Evolutionary conservation across 2,888 invertebrate species (phyloP), one percentile per base, ranked within the genome.

Genomic region (Pollenia labialis): DNA sequence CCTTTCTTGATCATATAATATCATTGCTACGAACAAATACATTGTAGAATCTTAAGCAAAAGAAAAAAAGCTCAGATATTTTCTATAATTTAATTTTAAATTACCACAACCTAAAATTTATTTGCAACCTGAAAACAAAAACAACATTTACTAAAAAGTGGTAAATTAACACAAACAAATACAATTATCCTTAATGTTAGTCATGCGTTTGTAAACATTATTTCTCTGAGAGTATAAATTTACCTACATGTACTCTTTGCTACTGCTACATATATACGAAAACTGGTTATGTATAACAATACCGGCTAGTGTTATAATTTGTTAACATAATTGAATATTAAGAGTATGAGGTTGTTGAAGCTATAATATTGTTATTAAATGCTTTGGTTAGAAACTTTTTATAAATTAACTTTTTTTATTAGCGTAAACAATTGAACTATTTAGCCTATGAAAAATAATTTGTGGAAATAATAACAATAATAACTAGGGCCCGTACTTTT

Each of bases 281-380:
- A 56, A 18, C 8, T 42, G 1, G 23, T 23, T 23, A 2, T 50
- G 74, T 74, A 74, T 74, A 74, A 74, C 74, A 74, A 60, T 74
- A 16, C 32, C 23, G 2, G 23, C 48, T 46, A 46, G 46, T 72
- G 72, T 72, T 72, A 72, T 72, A 72, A 52, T 69, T 52, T 69
- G 42, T 42, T n/a, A 68, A 50, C 68, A 68, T n/a, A 68, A 68
- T 50, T 68, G 40, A n/a, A 46, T 64, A 40, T 32, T 58, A 14
- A 14, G 32, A 40, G 58, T 40, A 44, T 44, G 44, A 10, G n/a
- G 44, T 16, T 44, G 2, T 8, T 14, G 40, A 58, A 40, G 8
- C 8, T n/a, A 58, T 58, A 58, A 58, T 40, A 40, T 62, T 62
- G 42, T 42, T 62, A 42, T 62, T 62, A 42, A 10, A n/a, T 62